Conservation (phyloP, 2,113 vertebrate species). For the Hyperoodon ampullatus region DNA sequence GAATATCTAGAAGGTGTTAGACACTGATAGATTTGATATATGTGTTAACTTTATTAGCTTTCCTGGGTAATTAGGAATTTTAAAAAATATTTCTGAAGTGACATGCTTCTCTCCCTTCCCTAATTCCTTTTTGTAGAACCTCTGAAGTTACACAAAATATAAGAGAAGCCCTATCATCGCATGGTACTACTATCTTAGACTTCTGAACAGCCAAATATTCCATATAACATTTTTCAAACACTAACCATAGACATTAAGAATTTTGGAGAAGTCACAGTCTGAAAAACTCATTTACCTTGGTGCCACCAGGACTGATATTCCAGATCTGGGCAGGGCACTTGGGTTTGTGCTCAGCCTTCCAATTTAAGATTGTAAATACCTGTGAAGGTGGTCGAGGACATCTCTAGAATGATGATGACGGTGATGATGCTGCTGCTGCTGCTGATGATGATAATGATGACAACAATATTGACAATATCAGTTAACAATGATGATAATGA, state of each 20-base stretch:
- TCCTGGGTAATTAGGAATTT: neutral
- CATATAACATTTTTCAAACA: neutral
- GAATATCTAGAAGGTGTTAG: neutral
- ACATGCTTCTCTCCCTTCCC: neutral
- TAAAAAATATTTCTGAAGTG: neutral
- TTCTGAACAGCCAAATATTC: neutral
- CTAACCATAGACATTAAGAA: neutral
- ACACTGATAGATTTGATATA: neutral
- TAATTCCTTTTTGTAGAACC: neutral
- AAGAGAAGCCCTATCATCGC: neutral
- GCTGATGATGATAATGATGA: fast-evolving
- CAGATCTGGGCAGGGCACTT: neutral
- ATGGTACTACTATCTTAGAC: neutral
- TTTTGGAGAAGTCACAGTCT: neutral
- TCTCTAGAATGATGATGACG: no score
- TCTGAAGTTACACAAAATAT: neutral
- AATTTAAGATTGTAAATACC: neutral
- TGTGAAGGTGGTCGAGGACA: neutral
- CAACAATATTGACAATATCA: neutral
- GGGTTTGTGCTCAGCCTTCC: neutral
- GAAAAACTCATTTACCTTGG: neutral
- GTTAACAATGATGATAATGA: neutral
- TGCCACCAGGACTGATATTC: neutral
- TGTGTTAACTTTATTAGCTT: neutral
- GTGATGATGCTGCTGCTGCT: no score